These are phyloP conservation scores for Mustela nigripes DNA, from an alignment of 2,113 vertebrate genomes.

Conservation along the genomic window DNA sequence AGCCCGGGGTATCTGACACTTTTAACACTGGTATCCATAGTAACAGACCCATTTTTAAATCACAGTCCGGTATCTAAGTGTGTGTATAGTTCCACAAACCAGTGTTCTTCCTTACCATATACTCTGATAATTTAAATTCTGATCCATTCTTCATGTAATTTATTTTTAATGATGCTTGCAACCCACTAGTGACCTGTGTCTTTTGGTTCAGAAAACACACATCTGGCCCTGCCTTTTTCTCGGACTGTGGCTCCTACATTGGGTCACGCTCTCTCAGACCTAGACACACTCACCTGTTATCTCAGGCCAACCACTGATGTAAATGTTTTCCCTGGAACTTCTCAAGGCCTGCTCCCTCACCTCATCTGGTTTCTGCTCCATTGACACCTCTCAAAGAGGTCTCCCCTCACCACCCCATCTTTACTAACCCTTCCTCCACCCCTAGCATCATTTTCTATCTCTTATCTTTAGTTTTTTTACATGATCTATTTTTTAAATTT, in stretches of 20 bases:
- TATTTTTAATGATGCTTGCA: neutral
- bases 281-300: neutral
- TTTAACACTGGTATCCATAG: neutral
- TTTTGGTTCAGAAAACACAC: neutral
- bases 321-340: neutral
- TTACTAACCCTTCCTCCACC: neutral
- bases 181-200: neutral
- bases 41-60: slow-evolving; percentile 41
- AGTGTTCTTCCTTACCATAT: neutral
- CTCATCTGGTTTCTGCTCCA: neutral
- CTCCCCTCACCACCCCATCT: neutral
- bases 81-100: neutral
- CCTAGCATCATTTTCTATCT: neutral
- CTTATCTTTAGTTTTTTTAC: neutral
- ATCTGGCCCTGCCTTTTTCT: neutral
- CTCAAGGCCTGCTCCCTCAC: neutral
- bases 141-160: neutral
- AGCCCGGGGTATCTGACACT: neutral
- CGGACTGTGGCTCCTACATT: neutral
- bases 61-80: neutral
- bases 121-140: neutral
- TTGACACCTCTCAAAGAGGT: neutral
- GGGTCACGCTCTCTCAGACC: neutral
- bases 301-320: neutral
- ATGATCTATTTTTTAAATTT: neutral